Evolutionary conservation across 2,888 invertebrate species (phyloP).

Genomic region (Drosophila melanosoma): DNA sequence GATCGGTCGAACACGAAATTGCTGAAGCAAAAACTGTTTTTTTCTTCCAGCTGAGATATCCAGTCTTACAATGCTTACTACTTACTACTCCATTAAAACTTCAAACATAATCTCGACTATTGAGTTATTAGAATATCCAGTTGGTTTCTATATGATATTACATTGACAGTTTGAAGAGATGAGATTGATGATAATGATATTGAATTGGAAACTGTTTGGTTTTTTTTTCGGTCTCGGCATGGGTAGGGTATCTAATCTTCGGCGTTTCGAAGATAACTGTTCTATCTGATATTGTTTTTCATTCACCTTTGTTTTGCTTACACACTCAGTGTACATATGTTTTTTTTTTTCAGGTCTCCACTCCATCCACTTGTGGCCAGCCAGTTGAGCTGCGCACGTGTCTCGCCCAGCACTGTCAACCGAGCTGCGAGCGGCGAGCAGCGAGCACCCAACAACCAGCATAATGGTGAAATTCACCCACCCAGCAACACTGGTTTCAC

Average conservation of each 20-base stretch:
- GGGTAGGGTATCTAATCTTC: neutral
- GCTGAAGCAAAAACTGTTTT: neutral
- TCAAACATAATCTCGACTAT: neutral
- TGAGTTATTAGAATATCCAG: neutral
- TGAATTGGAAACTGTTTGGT: neutral
- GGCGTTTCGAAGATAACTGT: neutral
- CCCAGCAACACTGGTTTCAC: conserved; percentile 16
- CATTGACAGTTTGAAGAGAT: neutral
- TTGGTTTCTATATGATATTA: neutral
- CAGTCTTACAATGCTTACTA: too few species aligned
- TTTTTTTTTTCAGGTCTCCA: conserved; percentile 1
- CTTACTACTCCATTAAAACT: neutral
- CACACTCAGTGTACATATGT: neutral
- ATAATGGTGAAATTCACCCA: conserved; percentile 12
- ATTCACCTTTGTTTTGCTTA: conserved; percentile 22
- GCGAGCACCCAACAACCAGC: conserved; percentile 12
- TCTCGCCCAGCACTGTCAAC: conserved; percentile 3
- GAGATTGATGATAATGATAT: neutral
- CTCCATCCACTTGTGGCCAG: conserved; percentile 24
- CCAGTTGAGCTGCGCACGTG: conserved; percentile 34
- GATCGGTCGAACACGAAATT: neutral
- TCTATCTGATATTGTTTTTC: conserved; percentile 8
- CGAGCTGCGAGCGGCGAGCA: neutral
- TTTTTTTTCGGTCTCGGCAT: neutral
- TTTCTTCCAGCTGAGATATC: neutral